Conservation (phyloP, 2,797 vertebrate genomes). For the Galago senegalensis region DNA sequence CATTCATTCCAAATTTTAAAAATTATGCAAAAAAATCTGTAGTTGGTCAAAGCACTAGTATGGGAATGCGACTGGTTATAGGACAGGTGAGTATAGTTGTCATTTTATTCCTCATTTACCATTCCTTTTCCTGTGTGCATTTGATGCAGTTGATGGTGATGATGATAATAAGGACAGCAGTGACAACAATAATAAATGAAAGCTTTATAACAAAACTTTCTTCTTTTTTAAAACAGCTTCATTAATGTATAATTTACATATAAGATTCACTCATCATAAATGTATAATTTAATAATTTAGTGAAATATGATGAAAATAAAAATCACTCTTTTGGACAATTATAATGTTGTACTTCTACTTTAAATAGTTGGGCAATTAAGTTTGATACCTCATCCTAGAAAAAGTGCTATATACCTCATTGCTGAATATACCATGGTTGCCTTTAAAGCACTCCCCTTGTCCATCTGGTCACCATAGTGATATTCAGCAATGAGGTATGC, state of each 20-base stretch:
- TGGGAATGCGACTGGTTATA: neutral
- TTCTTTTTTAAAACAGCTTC: neutral
- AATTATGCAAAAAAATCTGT: neutral
- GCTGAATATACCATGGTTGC: no score
- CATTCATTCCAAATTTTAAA: slow-evolving; percentile 19
- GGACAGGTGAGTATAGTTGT: neutral
- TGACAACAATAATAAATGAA: neutral
- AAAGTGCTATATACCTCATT: no score
- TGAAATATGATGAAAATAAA: slow-evolving; percentile 17
- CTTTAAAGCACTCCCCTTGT: no score
- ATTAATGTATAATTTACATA: neutral
- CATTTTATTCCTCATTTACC: neutral
- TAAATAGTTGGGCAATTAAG: neutral
- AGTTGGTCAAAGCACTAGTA: neutral
- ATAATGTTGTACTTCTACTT: neutral
- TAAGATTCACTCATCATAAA: neutral
- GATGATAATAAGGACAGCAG: neutral
- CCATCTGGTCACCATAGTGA: no score
- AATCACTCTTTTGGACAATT: neutral
- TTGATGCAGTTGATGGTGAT: neutral
- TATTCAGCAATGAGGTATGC: no score
- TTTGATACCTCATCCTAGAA: no score
- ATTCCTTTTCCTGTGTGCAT: neutral
- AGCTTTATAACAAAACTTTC: neutral
- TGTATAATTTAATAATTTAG: neutral